Evolutionary conservation across 2,797 vertebrate genomes (phyloP).

Genomic region (Phoeniculus purpureus): DNA sequence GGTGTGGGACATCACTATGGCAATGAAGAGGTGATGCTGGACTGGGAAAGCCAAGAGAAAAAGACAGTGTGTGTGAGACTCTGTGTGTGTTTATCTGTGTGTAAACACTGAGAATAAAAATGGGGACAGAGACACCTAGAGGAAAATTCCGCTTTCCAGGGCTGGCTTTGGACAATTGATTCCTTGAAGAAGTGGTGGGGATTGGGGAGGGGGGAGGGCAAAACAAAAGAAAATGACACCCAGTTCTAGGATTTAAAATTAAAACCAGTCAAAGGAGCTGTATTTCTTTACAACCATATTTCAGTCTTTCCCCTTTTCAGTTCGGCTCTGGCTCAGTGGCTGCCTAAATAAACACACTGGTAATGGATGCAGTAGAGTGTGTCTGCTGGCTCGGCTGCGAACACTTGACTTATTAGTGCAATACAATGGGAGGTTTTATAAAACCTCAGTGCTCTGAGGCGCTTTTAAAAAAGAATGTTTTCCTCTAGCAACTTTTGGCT

Average conservation of each 20-base stretch:
- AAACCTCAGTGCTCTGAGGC: neutral
- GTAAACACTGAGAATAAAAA: neutral
- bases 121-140: conserved; percentile 43
- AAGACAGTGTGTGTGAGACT: no score
- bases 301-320: conserved; percentile 1
- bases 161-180: neutral
- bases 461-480: conserved; percentile 20
- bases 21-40: neutral
- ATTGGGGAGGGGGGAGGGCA: neutral
- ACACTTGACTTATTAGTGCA: conserved; percentile 44
- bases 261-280: conserved; percentile 7
- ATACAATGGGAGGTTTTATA: conserved; percentile 9
- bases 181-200: neutral
- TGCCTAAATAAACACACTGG: conserved; percentile 40
- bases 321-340: neutral
- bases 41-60: neutral
- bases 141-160: neutral
- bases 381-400: conserved; percentile 25
- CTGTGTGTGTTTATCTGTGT: no score
- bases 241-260: conserved; percentile 37
- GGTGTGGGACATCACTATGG: neutral
- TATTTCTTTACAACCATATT: conserved; percentile 23
- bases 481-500: conserved; percentile 17
- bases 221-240: neutral
- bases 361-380: conserved; percentile 20